These are phyloP conservation scores for Erythrocebus patas DNA, from an alignment of 2,113 vertebrate species.

Conservation along the genomic window DNA sequence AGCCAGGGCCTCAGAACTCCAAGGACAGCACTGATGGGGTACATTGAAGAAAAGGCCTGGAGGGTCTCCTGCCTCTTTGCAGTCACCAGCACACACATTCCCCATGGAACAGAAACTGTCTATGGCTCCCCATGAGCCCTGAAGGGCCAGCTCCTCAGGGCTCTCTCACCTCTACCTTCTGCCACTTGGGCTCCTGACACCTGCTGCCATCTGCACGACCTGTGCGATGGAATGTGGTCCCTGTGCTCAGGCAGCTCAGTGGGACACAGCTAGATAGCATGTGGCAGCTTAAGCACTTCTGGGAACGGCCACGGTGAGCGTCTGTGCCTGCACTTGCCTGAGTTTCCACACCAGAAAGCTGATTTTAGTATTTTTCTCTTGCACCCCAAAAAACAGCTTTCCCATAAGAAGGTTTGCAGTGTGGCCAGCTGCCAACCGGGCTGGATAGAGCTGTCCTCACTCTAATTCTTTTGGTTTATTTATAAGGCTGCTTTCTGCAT, in stretches of 20 bases:
- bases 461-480: background rate
- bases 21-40: no score
- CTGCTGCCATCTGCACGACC: background rate
- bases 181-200: no score
- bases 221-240: accelerated
- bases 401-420: background rate
- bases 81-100: background rate
- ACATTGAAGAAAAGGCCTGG: background rate
- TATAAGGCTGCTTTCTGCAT: background rate
- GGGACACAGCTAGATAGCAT: background rate
- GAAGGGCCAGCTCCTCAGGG: background rate
- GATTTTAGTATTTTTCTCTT: background rate
- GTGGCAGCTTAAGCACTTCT: background rate
- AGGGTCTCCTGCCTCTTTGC: background rate
- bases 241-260: background rate
- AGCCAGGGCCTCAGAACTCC: background rate
- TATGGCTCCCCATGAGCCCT: background rate
- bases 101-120: background rate
- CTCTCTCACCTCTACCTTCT: background rate
- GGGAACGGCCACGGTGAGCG: background rate
- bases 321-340: background rate
- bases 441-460: background rate
- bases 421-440: background rate
- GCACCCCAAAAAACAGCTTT: background rate
- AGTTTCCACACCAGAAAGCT: background rate